phyloP scores from a whole-genome alignment of 2,113 vertebrate genomes.

The Sceloporus undulatus region DNA sequence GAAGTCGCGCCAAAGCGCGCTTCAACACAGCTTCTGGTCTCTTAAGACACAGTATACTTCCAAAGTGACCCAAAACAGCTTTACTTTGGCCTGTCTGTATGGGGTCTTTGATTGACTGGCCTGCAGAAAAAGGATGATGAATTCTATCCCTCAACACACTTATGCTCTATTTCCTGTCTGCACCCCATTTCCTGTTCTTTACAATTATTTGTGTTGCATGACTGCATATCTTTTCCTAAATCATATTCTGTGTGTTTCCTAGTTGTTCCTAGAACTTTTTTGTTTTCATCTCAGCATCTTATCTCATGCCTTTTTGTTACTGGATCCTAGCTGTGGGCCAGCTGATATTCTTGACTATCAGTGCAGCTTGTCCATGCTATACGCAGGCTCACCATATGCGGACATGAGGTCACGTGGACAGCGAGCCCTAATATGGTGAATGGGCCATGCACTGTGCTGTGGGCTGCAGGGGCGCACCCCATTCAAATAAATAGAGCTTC shows the following conservation, averaged over 20 bases:
- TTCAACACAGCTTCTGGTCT: no score
- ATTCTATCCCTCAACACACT: neutral
- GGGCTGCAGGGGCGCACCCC: no score
- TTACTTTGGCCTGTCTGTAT: no score
- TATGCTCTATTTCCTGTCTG: neutral
- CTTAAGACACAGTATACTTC: no score
- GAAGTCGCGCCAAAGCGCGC: no score
- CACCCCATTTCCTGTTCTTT: neutral
- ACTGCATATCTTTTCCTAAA: neutral
- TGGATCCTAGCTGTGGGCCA: neutral
- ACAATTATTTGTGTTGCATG: neutral
- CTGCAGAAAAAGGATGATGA: neutral
- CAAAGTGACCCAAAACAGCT: no score
- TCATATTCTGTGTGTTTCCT: neutral
- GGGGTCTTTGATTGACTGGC: neutral
- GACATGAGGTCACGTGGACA: no score
- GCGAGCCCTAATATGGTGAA: no score
- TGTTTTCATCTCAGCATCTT: neutral
- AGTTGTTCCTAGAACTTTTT: neutral
- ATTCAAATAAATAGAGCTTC: no score
- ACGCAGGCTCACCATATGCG: no score
- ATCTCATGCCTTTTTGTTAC: neutral
- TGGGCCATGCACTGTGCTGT: no score
- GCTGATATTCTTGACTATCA: neutral
- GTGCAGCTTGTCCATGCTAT: no score